Evolutionary conservation across 2,797 vertebrate genomes (phyloP), one percentile per base, ranked within the genome.

Genomic region (Lerista edwardsae): DNA sequence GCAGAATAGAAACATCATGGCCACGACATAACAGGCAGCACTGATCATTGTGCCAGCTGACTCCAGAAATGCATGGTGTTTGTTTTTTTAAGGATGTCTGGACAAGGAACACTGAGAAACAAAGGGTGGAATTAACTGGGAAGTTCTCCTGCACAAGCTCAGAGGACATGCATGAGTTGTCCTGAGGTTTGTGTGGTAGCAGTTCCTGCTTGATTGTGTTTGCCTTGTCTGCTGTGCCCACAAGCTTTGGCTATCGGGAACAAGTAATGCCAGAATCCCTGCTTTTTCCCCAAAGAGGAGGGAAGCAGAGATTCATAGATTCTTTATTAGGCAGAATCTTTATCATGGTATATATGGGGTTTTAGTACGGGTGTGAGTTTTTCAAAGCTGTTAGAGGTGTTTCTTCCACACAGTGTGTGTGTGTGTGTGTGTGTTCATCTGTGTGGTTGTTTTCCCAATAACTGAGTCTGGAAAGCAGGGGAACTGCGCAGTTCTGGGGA

Each of bases 41-140:
- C 92, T 92, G 93, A 93, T 94, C 93, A 91, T 92, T 92, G 92
- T 89, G 90, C 89, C 82, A 81, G 93, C 89, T 91, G 93, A 94
- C 94, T 93, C 94, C 93, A 91, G 91, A 75, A 88, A 92, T 95
- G 90, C 92, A 12, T 39, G 59, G 39, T 31, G 39, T 14, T 39
- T 71, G 21, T 91, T 91, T 91, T 88, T 89, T 91, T 93, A 93
- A 90, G 15, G 3, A 39, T 81, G 77, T 93, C 93, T 87, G 92
- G 82, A 86, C 5, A 75, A 91, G 90, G 90, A 89, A 90, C 86
- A 80, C 83, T 81, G 92, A 82, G 90, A 86, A 91, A 90, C 89
- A 91, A 91, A 91, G 84, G 51, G 3, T 41, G 7, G 29, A 41
- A 39, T 74, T 86, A 79, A 65, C 9, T 6, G 57, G 34, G 34